A percentile compares a stretch with the other conserved stretches of the same genome.
Conservation (phyloP, 1,140 invertebrate species). For the Diabrotica virgifera region DNA sequence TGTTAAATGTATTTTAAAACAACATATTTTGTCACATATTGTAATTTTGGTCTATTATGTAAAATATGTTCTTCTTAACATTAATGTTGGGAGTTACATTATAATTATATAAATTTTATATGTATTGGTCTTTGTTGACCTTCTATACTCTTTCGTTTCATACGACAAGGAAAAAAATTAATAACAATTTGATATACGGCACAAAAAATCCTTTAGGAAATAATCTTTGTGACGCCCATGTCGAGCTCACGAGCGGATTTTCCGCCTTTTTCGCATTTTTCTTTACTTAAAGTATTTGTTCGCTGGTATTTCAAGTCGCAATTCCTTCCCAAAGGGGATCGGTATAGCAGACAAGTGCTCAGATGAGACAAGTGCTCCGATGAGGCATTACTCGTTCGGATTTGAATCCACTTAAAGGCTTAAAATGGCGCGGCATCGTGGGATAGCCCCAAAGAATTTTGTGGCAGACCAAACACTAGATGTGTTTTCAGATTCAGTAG, state of each 20-base stretch:
- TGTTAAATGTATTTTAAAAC: too few relatives aligned
- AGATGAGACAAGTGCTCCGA: neutral
- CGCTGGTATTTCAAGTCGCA: neutral
- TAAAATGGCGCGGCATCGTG: neutral
- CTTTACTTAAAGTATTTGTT: conserved; percentile 3
- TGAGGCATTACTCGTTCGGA: neutral
- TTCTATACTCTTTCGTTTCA: too few relatives aligned
- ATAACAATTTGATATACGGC: too few relatives aligned
- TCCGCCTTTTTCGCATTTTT: neutral
- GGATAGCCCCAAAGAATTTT: neutral
- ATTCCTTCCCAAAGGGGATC: neutral
- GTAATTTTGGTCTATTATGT: too few relatives aligned
- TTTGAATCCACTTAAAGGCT: neutral
- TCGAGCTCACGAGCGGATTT: neutral
- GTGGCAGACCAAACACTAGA: neutral
- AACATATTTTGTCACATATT: too few relatives aligned
- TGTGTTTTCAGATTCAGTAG: neutral
- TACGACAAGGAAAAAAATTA: too few relatives aligned
- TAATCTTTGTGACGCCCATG: neutral
- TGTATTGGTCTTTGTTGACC: too few relatives aligned
- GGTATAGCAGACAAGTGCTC: neutral
- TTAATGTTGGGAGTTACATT: too few relatives aligned
- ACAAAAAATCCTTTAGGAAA: too few relatives aligned
- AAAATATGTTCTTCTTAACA: too few relatives aligned
- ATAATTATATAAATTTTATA: too few relatives aligned